phyloP scores from a whole-genome alignment of 2,797 vertebrate genomes.

The Halcyon smyrnensis region DNA sequence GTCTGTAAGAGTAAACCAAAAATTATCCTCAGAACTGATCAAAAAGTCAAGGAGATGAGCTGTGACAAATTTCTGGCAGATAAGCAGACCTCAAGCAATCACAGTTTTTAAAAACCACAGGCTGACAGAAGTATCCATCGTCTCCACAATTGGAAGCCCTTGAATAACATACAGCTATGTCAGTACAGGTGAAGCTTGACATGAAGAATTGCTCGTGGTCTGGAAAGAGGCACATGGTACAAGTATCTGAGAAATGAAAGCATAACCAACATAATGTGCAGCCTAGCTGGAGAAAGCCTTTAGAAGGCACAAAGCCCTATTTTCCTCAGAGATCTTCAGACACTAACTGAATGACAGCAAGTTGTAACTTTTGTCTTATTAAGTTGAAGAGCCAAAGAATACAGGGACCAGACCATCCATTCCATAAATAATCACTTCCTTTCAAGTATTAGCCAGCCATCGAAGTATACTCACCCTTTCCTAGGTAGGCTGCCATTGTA shows the following conservation, averaged over 20 bases:
- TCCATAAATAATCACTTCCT: neutral
- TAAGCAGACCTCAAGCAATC: neutral
- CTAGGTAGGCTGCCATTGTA: neutral
- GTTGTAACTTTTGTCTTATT: neutral
- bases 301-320: neutral
- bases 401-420: neutral
- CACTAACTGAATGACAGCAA: neutral
- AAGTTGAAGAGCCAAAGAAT: neutral
- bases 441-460: neutral
- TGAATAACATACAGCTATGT: neutral
- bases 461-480: neutral
- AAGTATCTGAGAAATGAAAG: neutral
- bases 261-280: neutral
- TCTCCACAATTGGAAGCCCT: neutral
- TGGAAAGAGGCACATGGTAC: neutral
- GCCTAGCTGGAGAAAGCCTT: neutral
- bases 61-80: neutral
- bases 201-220: neutral
- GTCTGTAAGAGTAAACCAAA: neutral
- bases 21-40: neutral
- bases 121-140: neutral
- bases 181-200: neutral
- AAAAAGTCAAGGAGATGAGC: neutral
- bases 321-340: neutral
- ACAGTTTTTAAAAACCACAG: neutral